phyloP scores from a whole-genome alignment of 1,140 invertebrate species.

The Drosophila watanabei region DNA sequence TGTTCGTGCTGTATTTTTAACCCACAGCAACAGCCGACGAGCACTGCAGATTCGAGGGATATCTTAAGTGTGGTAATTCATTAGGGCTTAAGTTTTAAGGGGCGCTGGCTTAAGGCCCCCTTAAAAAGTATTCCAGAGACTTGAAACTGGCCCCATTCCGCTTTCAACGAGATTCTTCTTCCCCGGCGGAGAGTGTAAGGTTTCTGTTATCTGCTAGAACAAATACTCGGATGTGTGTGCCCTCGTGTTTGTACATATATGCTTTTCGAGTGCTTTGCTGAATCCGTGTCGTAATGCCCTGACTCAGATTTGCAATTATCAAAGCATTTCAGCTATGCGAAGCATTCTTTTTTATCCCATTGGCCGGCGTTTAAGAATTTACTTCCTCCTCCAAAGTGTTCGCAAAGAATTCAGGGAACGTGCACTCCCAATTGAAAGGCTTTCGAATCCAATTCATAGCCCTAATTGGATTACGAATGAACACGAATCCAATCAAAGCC shows the following conservation, averaged over 20 bases:
- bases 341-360: slow-evolving; percentile 19
- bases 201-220: slow-evolving; percentile 35
- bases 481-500: slow-evolving; percentile 1
- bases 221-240: slow-evolving; percentile 29
- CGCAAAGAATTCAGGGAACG: neutral
- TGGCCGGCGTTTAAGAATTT: slow-evolving; percentile 8
- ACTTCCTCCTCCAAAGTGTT: slow-evolving; percentile 22
- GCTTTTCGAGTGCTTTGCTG: slow-evolving; percentile 26
- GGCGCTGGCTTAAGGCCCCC: slow-evolving; percentile 26
- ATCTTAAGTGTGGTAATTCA: slow-evolving; percentile 16
- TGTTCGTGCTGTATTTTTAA: slow-evolving; percentile 27
- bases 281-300: slow-evolving; percentile 29
- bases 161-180: slow-evolving; percentile 44
- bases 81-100: slow-evolving; percentile 25
- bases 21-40: slow-evolving; percentile 2
- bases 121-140: slow-evolving; percentile 28
- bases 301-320: slow-evolving; percentile 41
- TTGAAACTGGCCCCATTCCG: slow-evolving; percentile 33
- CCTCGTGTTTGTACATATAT: slow-evolving; percentile 34
- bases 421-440: neutral
- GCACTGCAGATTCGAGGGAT: slow-evolving; percentile 11
- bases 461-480: slow-evolving; percentile 26
- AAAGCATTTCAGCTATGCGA: slow-evolving; percentile 19
- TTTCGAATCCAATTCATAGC: slow-evolving; percentile 10
- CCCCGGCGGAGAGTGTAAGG: slow-evolving; percentile 18